Evolutionary conservation across 2,888 invertebrate genomes (phyloP).

Genomic region (Lepeophtheirus nordmannii): DNA sequence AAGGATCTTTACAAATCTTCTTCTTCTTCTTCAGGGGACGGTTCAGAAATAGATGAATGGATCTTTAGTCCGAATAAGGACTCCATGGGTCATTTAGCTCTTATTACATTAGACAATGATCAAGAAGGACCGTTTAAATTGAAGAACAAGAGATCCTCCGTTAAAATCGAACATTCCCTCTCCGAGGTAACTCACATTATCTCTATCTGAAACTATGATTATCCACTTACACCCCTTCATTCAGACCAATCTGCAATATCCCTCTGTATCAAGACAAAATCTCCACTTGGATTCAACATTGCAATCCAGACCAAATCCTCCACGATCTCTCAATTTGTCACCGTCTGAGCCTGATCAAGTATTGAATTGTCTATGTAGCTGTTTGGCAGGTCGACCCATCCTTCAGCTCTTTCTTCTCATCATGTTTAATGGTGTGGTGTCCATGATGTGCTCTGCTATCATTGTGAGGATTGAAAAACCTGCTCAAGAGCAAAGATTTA

Average conservation of each 20-base stretch:
- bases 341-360: neutral
- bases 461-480: slow-evolving; percentile 13
- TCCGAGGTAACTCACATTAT: neutral
- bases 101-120: neutral
- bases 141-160: neutral
- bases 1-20: neutral
- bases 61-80: neutral
- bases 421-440: slow-evolving; percentile 15
- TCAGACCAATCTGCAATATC: no score
- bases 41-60: slow-evolving; percentile 3
- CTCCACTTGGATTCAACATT: neutral
- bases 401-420: slow-evolving; percentile 11
- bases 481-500: slow-evolving; percentile 5
- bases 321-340: neutral
- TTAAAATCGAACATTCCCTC: neutral
- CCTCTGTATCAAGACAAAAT: no score
- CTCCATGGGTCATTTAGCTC: neutral
- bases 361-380: neutral
- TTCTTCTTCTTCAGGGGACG: neutral
- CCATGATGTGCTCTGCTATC: slow-evolving; percentile 13
- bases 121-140: neutral
- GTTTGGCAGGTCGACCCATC: slow-evolving; percentile 5
- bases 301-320: neutral
- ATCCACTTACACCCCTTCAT: no score
- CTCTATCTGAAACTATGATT: no score